These are phyloP conservation scores for Melinaea menophilus DNA, from an alignment of 2,888 invertebrate species.

Conservation along the genomic window DNA sequence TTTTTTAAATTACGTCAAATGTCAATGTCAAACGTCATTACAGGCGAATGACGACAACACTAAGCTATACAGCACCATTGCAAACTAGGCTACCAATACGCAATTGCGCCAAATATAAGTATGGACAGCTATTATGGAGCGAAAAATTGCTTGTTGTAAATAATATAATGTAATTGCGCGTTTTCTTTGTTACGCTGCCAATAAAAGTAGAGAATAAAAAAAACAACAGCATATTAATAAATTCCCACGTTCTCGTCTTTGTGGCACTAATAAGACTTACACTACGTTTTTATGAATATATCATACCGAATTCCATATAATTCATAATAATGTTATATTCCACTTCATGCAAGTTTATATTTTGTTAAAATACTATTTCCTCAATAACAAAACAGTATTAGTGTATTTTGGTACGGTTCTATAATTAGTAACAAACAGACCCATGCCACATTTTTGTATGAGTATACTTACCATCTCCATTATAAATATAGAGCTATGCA, in stretches of 20 bases:
- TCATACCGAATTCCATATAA: not conserved
- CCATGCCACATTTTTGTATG: conserved; percentile 44
- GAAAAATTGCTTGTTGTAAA: too few species aligned
- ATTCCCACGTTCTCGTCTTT: too few species aligned
- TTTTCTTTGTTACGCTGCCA: too few species aligned
- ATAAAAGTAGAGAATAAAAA: too few species aligned
- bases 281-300: too few species aligned
- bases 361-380: conserved; percentile 8
- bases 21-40: conserved; percentile 22
- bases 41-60: conserved; percentile 2
- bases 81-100: not conserved
- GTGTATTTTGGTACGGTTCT: conserved; percentile 22
- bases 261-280: too few species aligned
- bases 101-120: not conserved
- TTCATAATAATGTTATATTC: conserved; percentile 1
- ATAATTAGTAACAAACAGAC: conserved; percentile 41
- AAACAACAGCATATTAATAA: too few species aligned
- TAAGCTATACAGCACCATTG: conserved; percentile 3
- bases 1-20: conserved; percentile 14
- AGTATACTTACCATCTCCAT: conserved; percentile 53
- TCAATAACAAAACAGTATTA: conserved; percentile 16
- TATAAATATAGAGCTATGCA: conserved; percentile 45
- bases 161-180: too few species aligned
- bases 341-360: conserved; percentile 12
- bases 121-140: not conserved